These are phyloP conservation scores for Lepus americanus DNA, from an alignment of 2,113 vertebrate genomes.

Conservation along the genomic window DNA sequence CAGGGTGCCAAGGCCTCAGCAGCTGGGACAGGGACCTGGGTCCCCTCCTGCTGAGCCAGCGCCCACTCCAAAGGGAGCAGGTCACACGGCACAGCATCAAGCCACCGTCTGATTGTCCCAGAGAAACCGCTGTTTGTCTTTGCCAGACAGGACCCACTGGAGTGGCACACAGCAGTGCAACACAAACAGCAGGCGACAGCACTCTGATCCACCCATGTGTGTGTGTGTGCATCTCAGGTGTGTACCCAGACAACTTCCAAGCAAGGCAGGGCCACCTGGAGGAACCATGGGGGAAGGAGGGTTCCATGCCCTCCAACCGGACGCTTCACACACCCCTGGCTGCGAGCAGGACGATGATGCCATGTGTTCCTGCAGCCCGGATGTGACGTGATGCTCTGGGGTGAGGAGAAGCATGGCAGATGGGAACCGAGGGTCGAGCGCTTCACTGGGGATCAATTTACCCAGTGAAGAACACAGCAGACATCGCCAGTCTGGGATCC, in stretches of 20 bases:
- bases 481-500: neutral
- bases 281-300: fast-evolving
- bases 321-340: neutral
- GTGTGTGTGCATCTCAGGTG: too few relatives aligned
- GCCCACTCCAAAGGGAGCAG: neutral
- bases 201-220: neutral
- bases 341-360: neutral
- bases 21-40: neutral
- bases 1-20: neutral
- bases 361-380: neutral
- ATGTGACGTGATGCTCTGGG: neutral
- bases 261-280: too few relatives aligned
- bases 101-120: too few relatives aligned
- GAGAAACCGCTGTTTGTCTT: neutral
- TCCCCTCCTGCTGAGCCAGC: neutral
- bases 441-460: neutral
- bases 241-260: neutral
- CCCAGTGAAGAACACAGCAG: neutral
- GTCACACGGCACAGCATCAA: neutral
- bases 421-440: neutral
- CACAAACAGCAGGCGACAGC: neutral
- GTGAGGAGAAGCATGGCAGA: neutral
- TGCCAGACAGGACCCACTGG: too few relatives aligned
- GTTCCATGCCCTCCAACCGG: neutral
- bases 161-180: too few relatives aligned